Percentiles rank a stretch among this genome's conserved stretches.
phyloP scores from a whole-genome alignment of 2,797 vertebrate genomes.

The Alosa sapidissima region DNA sequence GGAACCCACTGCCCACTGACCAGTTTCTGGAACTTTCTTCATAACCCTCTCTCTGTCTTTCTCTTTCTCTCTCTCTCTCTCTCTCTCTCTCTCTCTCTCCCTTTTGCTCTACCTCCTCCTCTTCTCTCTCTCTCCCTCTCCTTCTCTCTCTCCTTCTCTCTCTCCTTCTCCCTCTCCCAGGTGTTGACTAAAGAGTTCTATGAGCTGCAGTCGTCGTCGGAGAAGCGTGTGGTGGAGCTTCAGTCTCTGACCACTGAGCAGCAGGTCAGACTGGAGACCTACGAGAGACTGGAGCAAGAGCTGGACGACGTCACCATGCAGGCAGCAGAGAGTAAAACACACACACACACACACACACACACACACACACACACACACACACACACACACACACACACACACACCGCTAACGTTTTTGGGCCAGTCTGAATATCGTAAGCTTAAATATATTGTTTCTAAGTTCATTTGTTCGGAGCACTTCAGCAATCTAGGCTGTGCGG shows the following conservation, averaged over 20 bases:
- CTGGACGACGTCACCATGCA: slow-evolving; percentile 96
- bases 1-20: too few species aligned
- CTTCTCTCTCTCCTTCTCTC: neutral
- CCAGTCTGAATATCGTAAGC: too few species aligned
- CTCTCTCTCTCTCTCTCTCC: neutral
- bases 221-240: slow-evolving; percentile 86
- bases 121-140: neutral
- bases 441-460: too few species aligned
- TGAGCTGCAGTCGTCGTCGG: slow-evolving; percentile 87
- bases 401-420: too few species aligned
- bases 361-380: slow-evolving; percentile 3
- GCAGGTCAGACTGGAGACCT: slow-evolving; percentile 85
- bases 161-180: slow-evolving; percentile 62
- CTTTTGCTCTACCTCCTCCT: neutral
- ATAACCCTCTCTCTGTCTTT: neutral
- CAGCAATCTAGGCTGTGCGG: too few species aligned
- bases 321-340: slow-evolving; percentile 90
- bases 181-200: slow-evolving; percentile 98
- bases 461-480: too few species aligned
- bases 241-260: slow-evolving; percentile 86
- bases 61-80: neutral
- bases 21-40: neutral
- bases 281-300: slow-evolving; percentile 92
- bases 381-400: neutral
- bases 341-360: neutral